These are phyloP conservation scores for Oxytorus armatus DNA, from an alignment of 2,888 invertebrate species.

Conservation along the genomic window DNA sequence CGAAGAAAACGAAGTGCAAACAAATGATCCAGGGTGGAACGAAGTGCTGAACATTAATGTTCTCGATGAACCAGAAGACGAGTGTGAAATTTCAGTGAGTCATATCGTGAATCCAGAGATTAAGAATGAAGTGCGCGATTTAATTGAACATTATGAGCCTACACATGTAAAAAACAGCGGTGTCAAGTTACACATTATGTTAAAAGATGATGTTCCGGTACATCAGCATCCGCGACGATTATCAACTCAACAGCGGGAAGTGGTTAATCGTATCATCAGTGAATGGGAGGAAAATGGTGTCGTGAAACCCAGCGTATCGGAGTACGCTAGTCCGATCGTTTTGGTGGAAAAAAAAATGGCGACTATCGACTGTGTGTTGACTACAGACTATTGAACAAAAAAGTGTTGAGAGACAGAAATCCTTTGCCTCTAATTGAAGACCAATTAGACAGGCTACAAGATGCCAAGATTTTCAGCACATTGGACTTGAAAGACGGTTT, in stretches of 20 bases:
- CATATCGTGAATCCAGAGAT: not conserved
- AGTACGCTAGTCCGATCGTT: conserved; percentile 50
- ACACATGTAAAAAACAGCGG: not conserved
- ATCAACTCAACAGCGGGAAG: not conserved
- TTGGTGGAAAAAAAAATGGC: conserved; percentile 49
- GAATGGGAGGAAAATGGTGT: conserved; percentile 22
- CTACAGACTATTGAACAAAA: conserved; percentile 43
- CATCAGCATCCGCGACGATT: conserved; percentile 26
- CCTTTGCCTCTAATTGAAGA: conserved; percentile 40
- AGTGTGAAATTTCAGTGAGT: not conserved
- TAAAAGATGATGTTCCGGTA: conserved; percentile 7
- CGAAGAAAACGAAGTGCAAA: no score
- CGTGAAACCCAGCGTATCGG: conserved; percentile 36
- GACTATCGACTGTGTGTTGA: conserved; percentile 52
- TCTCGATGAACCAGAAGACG: not conserved
- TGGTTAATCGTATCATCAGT: conserved; percentile 14
- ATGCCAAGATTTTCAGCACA: conserved; percentile 16
- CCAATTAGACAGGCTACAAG: conserved; percentile 13
- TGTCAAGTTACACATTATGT: conserved; percentile 19
- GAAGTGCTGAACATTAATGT: conserved; percentile 8
- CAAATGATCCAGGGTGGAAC: no score
- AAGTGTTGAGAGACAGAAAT: conserved; percentile 13
- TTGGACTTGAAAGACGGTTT: conserved; percentile 45
- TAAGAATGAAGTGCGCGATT: not conserved
- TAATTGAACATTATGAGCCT: not conserved